Conservation (phyloP, 2,113 vertebrate genomes). For the Oncorhynchus gorbuscha region DNA sequence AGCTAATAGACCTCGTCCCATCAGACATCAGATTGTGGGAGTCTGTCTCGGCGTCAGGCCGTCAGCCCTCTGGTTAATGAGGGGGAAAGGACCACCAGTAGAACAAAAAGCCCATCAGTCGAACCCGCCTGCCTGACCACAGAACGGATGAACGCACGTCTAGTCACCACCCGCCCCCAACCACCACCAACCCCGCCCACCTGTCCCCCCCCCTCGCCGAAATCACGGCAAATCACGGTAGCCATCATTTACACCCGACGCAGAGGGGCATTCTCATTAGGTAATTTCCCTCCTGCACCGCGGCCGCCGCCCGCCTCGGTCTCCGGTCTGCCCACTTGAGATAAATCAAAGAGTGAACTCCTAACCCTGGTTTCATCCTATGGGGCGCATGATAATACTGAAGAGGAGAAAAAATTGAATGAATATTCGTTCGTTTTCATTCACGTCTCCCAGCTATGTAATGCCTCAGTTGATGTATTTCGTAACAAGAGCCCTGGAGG, state of each 20-base stretch:
- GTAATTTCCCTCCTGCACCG: slow-evolving; percentile 33
- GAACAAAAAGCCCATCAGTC: slow-evolving; percentile 33
- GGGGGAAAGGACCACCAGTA: background rate
- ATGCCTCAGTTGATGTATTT: background rate
- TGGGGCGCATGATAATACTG: background rate
- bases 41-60: slow-evolving; percentile 1
- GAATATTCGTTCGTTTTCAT: background rate
- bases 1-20: slow-evolving; percentile 25
- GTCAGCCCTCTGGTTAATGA: slow-evolving; percentile 25
- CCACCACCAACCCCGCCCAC: background rate
- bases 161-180: slow-evolving; percentile 13
- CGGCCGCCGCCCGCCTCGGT: background rate
- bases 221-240: slow-evolving; percentile 33
- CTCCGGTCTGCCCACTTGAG: slow-evolving; percentile 15
- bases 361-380: background rate
- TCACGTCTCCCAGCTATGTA: background rate
- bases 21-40: slow-evolving; percentile 1
- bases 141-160: slow-evolving; percentile 27
- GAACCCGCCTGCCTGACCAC: slow-evolving; percentile 3
- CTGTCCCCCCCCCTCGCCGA: background rate
- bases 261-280: slow-evolving; percentile 35
- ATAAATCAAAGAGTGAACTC: slow-evolving; percentile 39
- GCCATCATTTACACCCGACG: slow-evolving; percentile 30
- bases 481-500: background rate
- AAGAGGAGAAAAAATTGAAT: background rate